Conservation (phyloP, 1,140 invertebrate genomes). For the Dolichoris vasculosae region DNA sequence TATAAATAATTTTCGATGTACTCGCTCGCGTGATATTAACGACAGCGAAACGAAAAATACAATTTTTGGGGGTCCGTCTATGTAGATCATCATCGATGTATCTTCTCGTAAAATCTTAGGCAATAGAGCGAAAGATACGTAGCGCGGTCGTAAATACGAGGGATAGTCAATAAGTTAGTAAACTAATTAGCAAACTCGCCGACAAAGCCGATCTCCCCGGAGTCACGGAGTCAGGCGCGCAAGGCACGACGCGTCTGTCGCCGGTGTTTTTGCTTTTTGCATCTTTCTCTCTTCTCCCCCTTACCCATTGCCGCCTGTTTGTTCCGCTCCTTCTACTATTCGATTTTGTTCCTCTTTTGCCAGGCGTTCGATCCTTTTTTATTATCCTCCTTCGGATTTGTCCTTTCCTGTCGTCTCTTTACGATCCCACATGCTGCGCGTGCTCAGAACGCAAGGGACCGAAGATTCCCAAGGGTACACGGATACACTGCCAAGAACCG, state of each 20-base stretch:
- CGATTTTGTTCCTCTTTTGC: slow-evolving; percentile 61
- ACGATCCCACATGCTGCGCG: slow-evolving; percentile 59
- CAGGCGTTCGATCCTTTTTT: slow-evolving; percentile 59
- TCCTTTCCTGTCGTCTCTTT: slow-evolving; percentile 64
- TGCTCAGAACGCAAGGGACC: neutral
- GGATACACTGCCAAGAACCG: slow-evolving; percentile 5
- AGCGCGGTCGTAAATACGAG: slow-evolving; percentile 65
- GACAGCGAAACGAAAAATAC: slow-evolving; percentile 2
- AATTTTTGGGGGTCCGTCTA: neutral
- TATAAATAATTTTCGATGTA: too few relatives aligned
- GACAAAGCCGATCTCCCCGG: slow-evolving; percentile 69
- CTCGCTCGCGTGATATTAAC: too few relatives aligned
- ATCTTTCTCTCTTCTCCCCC: slow-evolving; percentile 57
- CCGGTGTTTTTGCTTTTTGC: slow-evolving; percentile 67
- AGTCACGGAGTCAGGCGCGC: slow-evolving; percentile 56
- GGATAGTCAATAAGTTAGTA: slow-evolving; percentile 73
- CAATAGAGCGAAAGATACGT: slow-evolving; percentile 18
- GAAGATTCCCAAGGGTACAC: slow-evolving; percentile 21
- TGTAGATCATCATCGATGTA: slow-evolving; percentile 29
- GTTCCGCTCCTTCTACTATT: slow-evolving; percentile 60
- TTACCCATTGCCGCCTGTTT: slow-evolving; percentile 57
- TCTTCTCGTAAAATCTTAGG: neutral
- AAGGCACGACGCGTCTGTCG: slow-evolving; percentile 63
- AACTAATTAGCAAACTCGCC: slow-evolving; percentile 74
- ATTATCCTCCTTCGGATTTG: slow-evolving; percentile 63